phyloP scores from a whole-genome alignment of 64 coral and sea anemone genomes.

The Acropora tenuis region DNA sequence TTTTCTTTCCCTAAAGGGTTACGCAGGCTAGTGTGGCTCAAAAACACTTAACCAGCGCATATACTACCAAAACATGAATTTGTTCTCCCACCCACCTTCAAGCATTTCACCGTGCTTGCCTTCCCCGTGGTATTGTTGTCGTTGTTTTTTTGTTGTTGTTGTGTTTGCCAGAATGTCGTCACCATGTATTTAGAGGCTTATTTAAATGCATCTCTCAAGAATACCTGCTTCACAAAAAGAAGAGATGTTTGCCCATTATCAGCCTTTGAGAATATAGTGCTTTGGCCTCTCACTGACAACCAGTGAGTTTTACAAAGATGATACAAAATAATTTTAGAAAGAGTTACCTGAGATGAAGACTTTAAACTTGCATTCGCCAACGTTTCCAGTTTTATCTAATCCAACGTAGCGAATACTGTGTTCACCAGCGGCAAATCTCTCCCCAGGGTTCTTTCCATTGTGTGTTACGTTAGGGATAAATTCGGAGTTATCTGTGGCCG shows the following conservation, averaged over 20 bases:
- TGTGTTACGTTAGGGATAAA: constrained; percentile 37
- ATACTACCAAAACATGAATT: neutral
- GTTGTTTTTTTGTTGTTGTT: neutral
- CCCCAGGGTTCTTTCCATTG: constrained; percentile 27
- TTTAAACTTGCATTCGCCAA: constrained; percentile 47
- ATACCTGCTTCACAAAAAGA: neutral
- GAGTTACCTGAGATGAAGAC: constrained; percentile 47
- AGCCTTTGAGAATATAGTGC: neutral
- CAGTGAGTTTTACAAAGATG: constrained; percentile 9
- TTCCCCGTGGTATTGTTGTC: neutral
- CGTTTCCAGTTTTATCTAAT: constrained; percentile 47
- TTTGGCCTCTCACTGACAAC: neutral
- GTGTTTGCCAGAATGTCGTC: constrained; percentile 6
- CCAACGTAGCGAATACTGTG: constrained; percentile 53
- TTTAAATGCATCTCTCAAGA: neutral
- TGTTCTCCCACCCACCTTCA: neutral
- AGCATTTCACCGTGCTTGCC: neutral
- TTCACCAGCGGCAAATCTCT: constrained; percentile 38
- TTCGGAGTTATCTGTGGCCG: constrained; percentile 59
- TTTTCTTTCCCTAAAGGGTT: neutral
- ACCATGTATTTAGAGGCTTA: neutral
- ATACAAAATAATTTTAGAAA: neutral
- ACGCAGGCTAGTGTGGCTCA: constrained; percentile 1
- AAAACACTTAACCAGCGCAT: neutral
- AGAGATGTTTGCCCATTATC: neutral